Conservation (phyloP, 2,113 vertebrate species). For the Scomber colias region DNA sequence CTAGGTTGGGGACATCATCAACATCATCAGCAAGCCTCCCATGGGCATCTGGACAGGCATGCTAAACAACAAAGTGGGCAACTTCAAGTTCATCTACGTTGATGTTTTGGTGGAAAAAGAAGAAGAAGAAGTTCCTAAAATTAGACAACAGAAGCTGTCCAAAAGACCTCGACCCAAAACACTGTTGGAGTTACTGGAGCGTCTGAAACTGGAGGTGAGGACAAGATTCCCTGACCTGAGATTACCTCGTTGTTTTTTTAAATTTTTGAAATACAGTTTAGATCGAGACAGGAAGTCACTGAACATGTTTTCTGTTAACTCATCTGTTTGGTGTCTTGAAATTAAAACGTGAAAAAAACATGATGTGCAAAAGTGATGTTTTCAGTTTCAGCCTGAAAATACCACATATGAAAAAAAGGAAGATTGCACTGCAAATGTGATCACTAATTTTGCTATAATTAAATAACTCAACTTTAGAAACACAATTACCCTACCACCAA, state of each 20-base stretch:
- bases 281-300: too few relatives aligned
- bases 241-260: not conserved
- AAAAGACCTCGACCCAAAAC: slow-evolving; percentile 88
- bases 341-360: too few relatives aligned
- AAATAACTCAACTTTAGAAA: not conserved
- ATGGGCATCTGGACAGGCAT: slow-evolving; percentile 99
- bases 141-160: slow-evolving; percentile 84
- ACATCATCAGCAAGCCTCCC: slow-evolving; percentile 95
- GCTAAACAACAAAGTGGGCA: slow-evolving; percentile 95
- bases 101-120: slow-evolving; percentile 86
- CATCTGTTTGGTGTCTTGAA: too few relatives aligned
- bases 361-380: too few relatives aligned
- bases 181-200: slow-evolving; percentile 91
- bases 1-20: slow-evolving; percentile 95
- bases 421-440: not conserved
- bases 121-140: slow-evolving; percentile 88
- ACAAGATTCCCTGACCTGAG: not conserved
- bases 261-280: too few relatives aligned
- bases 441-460: not conserved
- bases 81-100: slow-evolving; percentile 99
- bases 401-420: not conserved
- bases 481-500: not conserved
- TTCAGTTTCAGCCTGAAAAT: not conserved
- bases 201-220: slow-evolving; percentile 91
- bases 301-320: too few relatives aligned